A percentile compares a stretch with the other conserved stretches of the same genome.
These are phyloP conservation scores for Entelurus aequoreus DNA, from an alignment of 2,113 vertebrate genomes.

Conservation along the genomic window DNA sequence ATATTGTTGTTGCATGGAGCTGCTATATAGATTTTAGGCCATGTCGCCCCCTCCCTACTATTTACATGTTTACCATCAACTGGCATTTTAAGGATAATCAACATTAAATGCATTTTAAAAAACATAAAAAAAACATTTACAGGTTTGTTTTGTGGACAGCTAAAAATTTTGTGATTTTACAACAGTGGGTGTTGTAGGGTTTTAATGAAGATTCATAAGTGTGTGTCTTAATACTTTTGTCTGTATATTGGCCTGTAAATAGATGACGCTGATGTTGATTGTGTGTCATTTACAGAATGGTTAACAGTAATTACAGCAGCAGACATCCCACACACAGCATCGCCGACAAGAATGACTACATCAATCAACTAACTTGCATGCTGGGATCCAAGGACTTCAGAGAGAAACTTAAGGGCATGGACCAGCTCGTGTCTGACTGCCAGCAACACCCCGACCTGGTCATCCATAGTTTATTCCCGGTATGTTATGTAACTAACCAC, in stretches of 20 bases:
- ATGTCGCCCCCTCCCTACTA: too few relatives aligned
- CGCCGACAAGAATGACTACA: slow-evolving; percentile 80
- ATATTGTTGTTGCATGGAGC: too few relatives aligned
- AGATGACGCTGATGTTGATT: not conserved
- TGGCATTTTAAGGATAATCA: too few relatives aligned
- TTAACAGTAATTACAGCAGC: slow-evolving; percentile 56
- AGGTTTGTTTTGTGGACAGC: too few relatives aligned
- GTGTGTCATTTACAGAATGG: slow-evolving; percentile 65
- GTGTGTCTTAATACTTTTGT: not conserved
- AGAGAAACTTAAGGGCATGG: slow-evolving; percentile 81
- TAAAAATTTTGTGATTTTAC: too few relatives aligned
- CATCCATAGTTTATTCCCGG: slow-evolving; percentile 80
- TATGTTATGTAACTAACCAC: slow-evolving; percentile 64
- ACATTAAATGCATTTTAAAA: too few relatives aligned
- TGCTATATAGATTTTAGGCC: too few relatives aligned
- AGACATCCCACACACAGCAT: slow-evolving; percentile 70
- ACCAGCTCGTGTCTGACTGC: slow-evolving; percentile 79
- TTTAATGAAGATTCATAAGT: not conserved
- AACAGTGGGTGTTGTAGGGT: too few relatives aligned
- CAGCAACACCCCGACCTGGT: slow-evolving; percentile 78
- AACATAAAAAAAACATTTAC: too few relatives aligned
- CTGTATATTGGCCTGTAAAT: too few relatives aligned
- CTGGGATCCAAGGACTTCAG: slow-evolving; percentile 86
- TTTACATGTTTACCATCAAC: too few relatives aligned
- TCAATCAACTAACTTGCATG: slow-evolving; percentile 70